Conservation (phyloP, 2,797 vertebrate genomes). For the Thunnus albacares region DNA sequence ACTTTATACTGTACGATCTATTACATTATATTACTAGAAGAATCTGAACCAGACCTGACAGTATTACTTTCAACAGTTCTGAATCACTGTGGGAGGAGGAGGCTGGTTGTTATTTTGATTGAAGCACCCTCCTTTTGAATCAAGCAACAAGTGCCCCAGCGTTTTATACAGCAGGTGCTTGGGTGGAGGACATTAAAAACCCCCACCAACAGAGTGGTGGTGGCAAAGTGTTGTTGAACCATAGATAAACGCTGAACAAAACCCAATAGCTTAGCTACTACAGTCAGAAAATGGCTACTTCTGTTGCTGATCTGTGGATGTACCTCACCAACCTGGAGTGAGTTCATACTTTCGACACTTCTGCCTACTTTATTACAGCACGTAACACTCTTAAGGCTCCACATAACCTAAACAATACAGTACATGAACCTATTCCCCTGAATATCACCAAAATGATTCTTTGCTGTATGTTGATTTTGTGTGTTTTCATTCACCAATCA, state of each 20-base stretch:
- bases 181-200: conserved; percentile 56
- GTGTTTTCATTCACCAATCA: neutral
- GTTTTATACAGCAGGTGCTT: conserved; percentile 53
- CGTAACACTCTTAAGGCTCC: conserved; percentile 13
- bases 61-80: conserved; percentile 28
- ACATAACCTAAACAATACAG: neutral
- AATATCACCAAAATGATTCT: conserved; percentile 7
- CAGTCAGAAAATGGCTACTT: conserved; percentile 40
- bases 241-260: conserved; percentile 25
- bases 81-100: conserved; percentile 57
- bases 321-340: conserved; percentile 14
- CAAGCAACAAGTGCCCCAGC: conserved; percentile 53
- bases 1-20: neutral
- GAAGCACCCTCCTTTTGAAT: conserved; percentile 59
- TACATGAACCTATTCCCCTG: neutral
- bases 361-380: conserved; percentile 29
- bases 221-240: conserved; percentile 54
- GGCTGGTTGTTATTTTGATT: conserved; percentile 56
- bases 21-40: neutral
- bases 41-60: conserved; percentile 15
- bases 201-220: conserved; percentile 46
- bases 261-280: conserved; percentile 16
- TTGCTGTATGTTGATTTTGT: conserved; percentile 6
- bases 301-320: conserved; percentile 3
- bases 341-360: neutral